phyloP scores from a whole-genome alignment of 1,140 invertebrate genomes.

The Anagrus nilaparvatae region DNA sequence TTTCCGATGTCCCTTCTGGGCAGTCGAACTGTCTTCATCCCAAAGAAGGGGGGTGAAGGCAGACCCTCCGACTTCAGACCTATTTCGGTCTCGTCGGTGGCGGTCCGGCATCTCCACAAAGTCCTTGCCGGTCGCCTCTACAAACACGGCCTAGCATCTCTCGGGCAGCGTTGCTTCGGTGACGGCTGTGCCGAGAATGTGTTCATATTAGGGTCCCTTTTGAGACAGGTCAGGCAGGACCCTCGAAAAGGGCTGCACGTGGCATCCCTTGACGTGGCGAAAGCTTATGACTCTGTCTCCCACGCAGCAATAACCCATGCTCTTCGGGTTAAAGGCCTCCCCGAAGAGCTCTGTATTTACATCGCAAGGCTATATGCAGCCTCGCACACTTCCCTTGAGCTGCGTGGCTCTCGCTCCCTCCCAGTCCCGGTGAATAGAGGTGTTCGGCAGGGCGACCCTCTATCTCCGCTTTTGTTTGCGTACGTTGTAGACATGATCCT shows the following conservation, averaged over 20 bases:
- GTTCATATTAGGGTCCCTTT: too few species aligned
- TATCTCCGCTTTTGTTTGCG: slow-evolving; percentile 18
- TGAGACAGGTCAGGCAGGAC: too few species aligned
- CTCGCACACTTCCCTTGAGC: slow-evolving; percentile 7
- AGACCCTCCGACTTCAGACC: slow-evolving; percentile 25
- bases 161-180: too few species aligned
- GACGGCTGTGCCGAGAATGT: too few species aligned
- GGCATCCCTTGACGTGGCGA: slow-evolving; percentile 14
- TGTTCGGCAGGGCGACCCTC: slow-evolving; percentile 16
- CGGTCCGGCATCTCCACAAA: slow-evolving; percentile 25
- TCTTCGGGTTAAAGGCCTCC: slow-evolving; percentile 17
- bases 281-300: too few species aligned
- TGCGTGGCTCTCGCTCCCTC: neutral
- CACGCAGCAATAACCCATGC: too few species aligned
- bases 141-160: neutral
- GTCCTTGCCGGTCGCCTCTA: slow-evolving; percentile 20
- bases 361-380: slow-evolving; percentile 8
- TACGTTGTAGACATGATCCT: slow-evolving; percentile 15
- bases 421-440: slow-evolving; percentile 2
- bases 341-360: slow-evolving; percentile 1
- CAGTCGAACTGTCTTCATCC: too few species aligned
- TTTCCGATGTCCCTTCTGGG: too few species aligned
- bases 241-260: too few species aligned
- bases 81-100: slow-evolving; percentile 30
- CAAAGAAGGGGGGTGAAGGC: slow-evolving; percentile 20